These are phyloP conservation scores for Chaetodon trifascialis DNA, from an alignment of 2,113 vertebrate species.

Conservation along the genomic window DNA sequence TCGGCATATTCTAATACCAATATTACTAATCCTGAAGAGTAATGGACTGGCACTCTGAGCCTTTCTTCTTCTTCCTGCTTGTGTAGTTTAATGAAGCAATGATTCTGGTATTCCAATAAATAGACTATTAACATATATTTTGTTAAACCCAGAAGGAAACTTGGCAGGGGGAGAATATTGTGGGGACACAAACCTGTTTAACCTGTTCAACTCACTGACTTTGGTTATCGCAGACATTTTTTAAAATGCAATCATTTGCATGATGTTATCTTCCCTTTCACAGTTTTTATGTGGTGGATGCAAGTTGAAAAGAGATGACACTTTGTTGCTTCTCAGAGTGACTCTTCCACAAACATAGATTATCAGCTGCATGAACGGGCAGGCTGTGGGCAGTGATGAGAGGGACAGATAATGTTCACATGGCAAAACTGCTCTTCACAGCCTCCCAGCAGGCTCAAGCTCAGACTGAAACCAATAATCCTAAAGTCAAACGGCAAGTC, in stretches of 20 bases:
- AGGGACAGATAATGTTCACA: conserved; percentile 40
- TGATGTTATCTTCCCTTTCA: not conserved
- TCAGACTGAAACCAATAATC: conserved; percentile 46
- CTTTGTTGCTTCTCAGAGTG: not conserved
- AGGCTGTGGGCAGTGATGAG: conserved; percentile 21
- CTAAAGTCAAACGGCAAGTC: conserved; percentile 34
- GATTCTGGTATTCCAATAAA: not conserved
- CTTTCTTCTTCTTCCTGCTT: not conserved
- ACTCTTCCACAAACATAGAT: conserved; percentile 9
- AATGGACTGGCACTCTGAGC: conserved; percentile 58
- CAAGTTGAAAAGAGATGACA: not conserved
- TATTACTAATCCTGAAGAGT: conserved; percentile 44
- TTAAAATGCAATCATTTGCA: not conserved
- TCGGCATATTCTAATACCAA: conserved; percentile 43
- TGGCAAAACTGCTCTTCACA: conserved; percentile 23
- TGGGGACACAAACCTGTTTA: not conserved
- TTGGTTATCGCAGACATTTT: not conserved
- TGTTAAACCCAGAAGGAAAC: not conserved
- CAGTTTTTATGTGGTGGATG: not conserved
- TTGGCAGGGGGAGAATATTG: not conserved
- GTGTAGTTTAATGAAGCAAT: conserved; percentile 22
- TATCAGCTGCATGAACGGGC: not conserved
- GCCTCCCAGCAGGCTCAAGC: conserved; percentile 31
- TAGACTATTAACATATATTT: not conserved
- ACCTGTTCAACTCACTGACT: not conserved